Conservation (phyloP, 2,113 vertebrate species). For the Mobula hypostoma region DNA sequence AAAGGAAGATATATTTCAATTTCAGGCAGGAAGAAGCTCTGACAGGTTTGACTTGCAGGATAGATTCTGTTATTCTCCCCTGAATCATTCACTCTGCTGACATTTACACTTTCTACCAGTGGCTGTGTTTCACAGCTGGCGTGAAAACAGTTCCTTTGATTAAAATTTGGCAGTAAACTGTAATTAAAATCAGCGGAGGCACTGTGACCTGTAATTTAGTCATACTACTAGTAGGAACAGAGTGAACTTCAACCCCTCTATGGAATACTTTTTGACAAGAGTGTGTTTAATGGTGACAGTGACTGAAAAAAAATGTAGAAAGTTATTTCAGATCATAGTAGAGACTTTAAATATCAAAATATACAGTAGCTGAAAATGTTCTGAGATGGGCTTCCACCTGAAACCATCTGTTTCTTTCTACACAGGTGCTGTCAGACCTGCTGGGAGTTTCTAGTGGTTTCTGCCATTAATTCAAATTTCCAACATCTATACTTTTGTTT, state of each 20-base stretch:
- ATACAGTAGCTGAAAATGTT: background rate
- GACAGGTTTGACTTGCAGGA: background rate
- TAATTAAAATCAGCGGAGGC: background rate
- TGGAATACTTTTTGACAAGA: background rate
- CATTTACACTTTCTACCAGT: background rate
- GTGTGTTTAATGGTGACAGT: background rate
- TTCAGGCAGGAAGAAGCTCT: background rate
- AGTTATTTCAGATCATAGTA: background rate
- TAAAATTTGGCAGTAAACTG: background rate
- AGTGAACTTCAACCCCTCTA: background rate
- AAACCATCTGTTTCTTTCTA: too few species aligned
- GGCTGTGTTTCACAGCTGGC: too few species aligned
- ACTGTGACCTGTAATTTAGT: background rate
- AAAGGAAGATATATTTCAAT: background rate
- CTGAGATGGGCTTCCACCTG: too few species aligned
- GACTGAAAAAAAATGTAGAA: background rate
- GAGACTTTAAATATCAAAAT: background rate
- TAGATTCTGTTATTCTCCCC: background rate
- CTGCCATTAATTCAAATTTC: background rate
- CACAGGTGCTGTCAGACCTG: too few species aligned
- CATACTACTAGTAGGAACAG: background rate
- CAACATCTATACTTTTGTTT: background rate
- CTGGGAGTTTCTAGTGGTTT: too few species aligned
- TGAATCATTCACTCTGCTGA: background rate
- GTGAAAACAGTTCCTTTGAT: background rate